Evolutionary conservation across 2,888 invertebrate genomes (phyloP), one percentile per base, ranked within the genome.

Genomic region (Coelogynopora nodosa): DNA sequence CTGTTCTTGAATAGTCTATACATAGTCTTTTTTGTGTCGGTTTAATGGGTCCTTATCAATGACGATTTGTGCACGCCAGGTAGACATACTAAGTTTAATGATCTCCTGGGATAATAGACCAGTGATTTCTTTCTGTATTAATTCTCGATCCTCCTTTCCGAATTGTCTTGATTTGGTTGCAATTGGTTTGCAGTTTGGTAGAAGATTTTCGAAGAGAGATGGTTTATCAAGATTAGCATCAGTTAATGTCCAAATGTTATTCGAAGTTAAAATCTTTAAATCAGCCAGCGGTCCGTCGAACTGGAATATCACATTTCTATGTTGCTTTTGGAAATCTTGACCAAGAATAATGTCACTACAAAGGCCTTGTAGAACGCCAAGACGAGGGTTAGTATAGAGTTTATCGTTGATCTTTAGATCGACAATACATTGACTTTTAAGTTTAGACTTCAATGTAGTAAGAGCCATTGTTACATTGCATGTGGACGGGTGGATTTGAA

Each of bases 61-160:
- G 23, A 83, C 29, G 29, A 83, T 29, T 83, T 83, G 10, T 23
- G 83, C 83, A n/a, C 83, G 28, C 83, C 83, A 83, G n/a, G 83
- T 5, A n/a, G n/a, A 83, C 13, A 23, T 83, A 83, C 29, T 83
- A 13, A 30, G 83, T 83, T 83, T 29, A n/a, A 83, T 83, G 23
- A 83, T 30, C 2, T 83, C 83, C 23, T 83, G 27, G n/a, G 83
- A n/a, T 30, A 83, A 29, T 23, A 83, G 27, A 29, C 28, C 29
- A 13, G 26, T 13, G 13, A 29, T 13, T 30, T 83, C 83, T 23
- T 83, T 26, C n/a, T 83, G n/a, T 27, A 83, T 30, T 5, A 29
- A 83, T 13, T 27, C n/a, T 83, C 31, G 83, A 30, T 83, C 83
- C 13, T 83, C 83, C 23, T n/a, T 23, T 27, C 83, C 29, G 28